A percentile compares a stretch with the other conserved stretches of the same genome.
phyloP scores from a whole-genome alignment of 2,113 vertebrate species.

The Sigmodon hispidus region DNA sequence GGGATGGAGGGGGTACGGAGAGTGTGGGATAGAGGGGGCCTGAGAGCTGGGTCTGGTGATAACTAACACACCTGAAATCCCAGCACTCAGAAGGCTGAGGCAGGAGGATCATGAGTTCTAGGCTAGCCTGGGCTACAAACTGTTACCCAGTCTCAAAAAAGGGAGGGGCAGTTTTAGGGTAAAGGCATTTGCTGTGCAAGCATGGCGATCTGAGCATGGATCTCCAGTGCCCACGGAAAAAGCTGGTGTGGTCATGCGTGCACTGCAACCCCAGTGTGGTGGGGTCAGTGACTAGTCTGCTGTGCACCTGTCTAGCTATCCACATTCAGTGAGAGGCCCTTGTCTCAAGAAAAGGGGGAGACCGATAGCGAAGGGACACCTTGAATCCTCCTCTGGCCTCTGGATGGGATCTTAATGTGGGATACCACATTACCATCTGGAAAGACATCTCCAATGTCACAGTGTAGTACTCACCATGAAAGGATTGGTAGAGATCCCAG shows the following conservation, averaged over 20 bases:
- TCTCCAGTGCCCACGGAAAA: neutral
- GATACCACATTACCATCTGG: accelerated
- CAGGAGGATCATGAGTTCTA: neutral
- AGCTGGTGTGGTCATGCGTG: no score
- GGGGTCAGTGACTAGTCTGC: neutral
- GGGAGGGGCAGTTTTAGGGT: no score
- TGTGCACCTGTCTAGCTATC: neutral
- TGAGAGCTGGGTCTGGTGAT: neutral
- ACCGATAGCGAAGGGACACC: neutral
- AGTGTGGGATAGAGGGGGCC: neutral
- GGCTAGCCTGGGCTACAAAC: neutral
- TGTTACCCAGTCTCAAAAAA: neutral
- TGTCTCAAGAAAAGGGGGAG: neutral
- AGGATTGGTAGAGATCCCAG: slow-evolving; percentile 78
- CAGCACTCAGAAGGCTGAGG: neutral
- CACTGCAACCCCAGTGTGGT: neutral
- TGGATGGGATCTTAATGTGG: no score
- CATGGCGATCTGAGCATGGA: neutral
- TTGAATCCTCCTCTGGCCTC: neutral
- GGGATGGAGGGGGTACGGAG: neutral
- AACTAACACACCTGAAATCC: no score
- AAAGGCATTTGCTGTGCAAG: neutral
- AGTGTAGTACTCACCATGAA: slow-evolving; percentile 75
- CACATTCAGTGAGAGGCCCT: neutral
- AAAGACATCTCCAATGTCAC: neutral